Evolutionary conservation across 2,113 vertebrate genomes (phyloP).

Genomic region (Arvicanthis niloticus): DNA sequence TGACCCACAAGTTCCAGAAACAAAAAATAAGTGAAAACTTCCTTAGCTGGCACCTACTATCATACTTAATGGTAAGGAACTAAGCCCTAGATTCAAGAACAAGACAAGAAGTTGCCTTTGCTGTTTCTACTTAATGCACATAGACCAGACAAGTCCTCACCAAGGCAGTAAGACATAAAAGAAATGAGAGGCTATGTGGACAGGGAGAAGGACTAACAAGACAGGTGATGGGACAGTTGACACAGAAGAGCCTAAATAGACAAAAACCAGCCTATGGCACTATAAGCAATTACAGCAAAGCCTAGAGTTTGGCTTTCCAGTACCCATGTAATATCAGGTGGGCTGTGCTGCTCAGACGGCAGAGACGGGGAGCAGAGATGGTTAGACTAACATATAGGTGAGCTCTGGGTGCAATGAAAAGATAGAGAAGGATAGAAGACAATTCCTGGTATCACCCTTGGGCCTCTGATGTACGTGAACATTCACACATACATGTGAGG

Average conservation of each 20-base stretch:
- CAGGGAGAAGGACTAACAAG: neutral
- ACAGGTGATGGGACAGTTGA: neutral
- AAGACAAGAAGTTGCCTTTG: neutral
- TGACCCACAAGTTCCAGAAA: constrained; percentile 1
- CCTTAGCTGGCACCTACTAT: neutral
- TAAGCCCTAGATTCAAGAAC: neutral
- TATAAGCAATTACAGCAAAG: neutral
- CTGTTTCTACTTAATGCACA: neutral
- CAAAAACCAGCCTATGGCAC: neutral
- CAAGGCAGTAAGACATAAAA: neutral
- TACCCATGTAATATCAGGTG: neutral
- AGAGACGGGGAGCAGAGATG: neutral
- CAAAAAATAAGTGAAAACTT: neutral
- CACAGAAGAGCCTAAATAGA: neutral
- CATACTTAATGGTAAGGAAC: neutral
- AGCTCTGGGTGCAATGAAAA: neutral
- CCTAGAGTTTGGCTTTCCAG: neutral
- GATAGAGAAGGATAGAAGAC: neutral
- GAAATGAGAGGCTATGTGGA: neutral
- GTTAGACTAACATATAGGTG: neutral
- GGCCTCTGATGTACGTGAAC: neutral
- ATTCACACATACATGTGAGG: neutral
- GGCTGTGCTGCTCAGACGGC: neutral
- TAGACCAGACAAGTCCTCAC: neutral
- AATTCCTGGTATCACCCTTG: neutral